Evolutionary conservation across 2,113 vertebrate species (phyloP), one percentile per base, ranked within the genome.

Genomic region (Spilogale gracilis): DNA sequence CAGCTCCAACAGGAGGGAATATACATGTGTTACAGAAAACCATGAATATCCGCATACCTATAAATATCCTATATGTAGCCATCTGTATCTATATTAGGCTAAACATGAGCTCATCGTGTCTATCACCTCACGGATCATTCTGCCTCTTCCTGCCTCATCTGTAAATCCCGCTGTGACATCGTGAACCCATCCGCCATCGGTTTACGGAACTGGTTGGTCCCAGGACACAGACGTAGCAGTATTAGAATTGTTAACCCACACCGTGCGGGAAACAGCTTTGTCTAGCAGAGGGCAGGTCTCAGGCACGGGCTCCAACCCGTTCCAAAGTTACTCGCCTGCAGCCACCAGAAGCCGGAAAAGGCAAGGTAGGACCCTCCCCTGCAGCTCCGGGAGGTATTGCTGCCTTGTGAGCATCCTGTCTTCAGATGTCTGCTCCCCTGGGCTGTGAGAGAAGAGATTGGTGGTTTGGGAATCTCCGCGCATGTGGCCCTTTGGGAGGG

Each of bases 371-470:
- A 5, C 5, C 14, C 52, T 27, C 14, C 1, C 30, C 74, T 9
- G 4, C 9, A 25, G 38, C 27, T 30, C 6, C 4, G 48, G 17
- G 6, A 18, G 7, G 45, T 2, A 43, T 1, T 1, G 1, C 0
- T 0, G 45, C 10, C 21, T 11, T 4, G 16, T 5, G 21, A 23
- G 25, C 48, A 23, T 32, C 81, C 23, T 5, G 61, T 18, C 2
- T 45, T n/a, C 32, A 56, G 12, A 14, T 1, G 5, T 20, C 3
- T 13, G 60, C 20, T 52, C 14, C 63, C 48, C 60, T 5, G 21
- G 18, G n/a, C 73, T 38, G 20, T 11, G 58, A 45, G 21, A 9
- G 23, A 30, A 16, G 0, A 17, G n/a, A 2, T 23, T 3, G 21
- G 54, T 52, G 16, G 1, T 16, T 43, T 21, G 1, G 18, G 52